A percentile compares a stretch with the other conserved stretches of the same genome.
phyloP scores from a whole-genome alignment of 2,113 vertebrate species.

The Chroicocephalus ridibundus region DNA sequence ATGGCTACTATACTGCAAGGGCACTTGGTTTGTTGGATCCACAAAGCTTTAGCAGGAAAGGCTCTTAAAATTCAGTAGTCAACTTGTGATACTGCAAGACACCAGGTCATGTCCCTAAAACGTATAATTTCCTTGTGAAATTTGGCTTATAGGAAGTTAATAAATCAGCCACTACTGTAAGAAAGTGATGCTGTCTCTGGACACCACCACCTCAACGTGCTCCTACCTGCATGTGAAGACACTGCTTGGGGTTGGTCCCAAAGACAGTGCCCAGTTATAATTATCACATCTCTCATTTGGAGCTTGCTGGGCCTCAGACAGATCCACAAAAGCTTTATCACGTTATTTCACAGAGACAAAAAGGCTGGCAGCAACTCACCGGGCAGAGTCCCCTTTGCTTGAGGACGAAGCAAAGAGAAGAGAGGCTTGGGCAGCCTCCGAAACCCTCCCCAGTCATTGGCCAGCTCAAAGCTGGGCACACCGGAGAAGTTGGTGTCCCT shows the following conservation, averaged over 20 bases:
- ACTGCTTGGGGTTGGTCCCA: background rate
- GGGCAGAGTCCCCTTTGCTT: background rate
- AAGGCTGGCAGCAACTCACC: background rate
- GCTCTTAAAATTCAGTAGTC: background rate
- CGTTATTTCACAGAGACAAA: background rate
- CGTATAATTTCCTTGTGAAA: background rate
- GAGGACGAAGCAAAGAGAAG: background rate
- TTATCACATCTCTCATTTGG: background rate
- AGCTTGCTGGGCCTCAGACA: background rate
- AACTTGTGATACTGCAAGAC: background rate
- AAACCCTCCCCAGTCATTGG: rapidly evolving
- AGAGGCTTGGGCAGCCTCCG: background rate
- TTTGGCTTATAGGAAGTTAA: background rate
- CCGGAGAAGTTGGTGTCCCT: rapidly evolving
- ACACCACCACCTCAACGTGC: background rate
- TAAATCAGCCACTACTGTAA: background rate
- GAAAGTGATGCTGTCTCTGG: background rate
- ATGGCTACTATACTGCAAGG: background rate
- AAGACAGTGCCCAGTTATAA: rapidly evolving
- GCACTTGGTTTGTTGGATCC: background rate
- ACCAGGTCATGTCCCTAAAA: background rate
- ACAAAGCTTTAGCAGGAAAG: background rate
- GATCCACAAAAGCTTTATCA: background rate
- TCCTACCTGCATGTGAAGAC: background rate
- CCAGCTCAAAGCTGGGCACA: background rate